Percentiles rank a stretch among this genome's conserved stretches.
phyloP scores from a whole-genome alignment of 2,113 vertebrate genomes.

The Callithrix jacchus region DNA sequence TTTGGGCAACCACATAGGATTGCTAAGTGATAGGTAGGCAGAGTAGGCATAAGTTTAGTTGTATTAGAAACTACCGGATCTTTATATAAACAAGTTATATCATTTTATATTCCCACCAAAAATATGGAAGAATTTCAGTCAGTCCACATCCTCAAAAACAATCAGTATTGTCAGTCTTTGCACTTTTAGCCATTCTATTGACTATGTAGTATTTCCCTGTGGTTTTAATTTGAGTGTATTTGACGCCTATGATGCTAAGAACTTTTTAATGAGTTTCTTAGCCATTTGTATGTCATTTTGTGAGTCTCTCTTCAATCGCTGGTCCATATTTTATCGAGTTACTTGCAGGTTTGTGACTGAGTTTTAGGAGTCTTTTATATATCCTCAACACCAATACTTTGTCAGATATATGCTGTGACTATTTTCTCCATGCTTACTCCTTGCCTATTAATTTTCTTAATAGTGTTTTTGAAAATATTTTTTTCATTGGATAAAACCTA shows the following conservation, averaged over 20 bases:
- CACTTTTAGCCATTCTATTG: not conserved
- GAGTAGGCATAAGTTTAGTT: not conserved
- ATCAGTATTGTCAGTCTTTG: not conserved
- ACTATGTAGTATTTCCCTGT: not conserved
- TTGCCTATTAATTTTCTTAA: constrained; percentile 21
- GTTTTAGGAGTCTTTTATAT: not conserved
- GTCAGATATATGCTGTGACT: not conserved
- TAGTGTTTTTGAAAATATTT: not conserved
- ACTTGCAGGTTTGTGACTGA: not conserved
- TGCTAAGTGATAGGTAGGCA: not conserved
- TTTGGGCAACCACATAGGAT: not conserved
- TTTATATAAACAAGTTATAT: not conserved
- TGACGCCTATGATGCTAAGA: not conserved
- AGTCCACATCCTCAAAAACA: not conserved
- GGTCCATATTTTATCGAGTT: not conserved
- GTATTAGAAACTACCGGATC: not conserved
- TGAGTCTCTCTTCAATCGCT: not conserved
- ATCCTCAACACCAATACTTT: not conserved
- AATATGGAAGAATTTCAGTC: not conserved
- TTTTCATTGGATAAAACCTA: not conserved
- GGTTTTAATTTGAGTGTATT: not conserved
- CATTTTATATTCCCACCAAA: not conserved
- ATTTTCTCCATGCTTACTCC: not conserved
- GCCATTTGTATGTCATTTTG: not conserved
- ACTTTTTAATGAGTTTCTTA: not conserved